Conservation (phyloP, 2,888 invertebrate species). For the Lithophane semibrunnea region DNA sequence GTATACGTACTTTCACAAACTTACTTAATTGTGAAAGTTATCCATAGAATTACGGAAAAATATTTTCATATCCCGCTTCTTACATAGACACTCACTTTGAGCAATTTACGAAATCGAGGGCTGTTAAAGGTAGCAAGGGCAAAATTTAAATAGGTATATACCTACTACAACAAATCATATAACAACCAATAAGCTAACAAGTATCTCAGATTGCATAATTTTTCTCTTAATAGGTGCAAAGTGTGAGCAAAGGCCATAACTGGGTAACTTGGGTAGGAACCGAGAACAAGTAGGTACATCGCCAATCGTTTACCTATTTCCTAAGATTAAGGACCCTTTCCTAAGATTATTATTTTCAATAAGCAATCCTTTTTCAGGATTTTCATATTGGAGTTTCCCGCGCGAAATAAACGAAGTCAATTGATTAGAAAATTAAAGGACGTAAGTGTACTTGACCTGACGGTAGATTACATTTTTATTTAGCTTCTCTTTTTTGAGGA, state of each 20-base stretch:
- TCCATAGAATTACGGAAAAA: constrained; percentile 31
- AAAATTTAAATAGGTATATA: constrained; percentile 22
- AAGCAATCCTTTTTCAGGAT: constrained; percentile 22
- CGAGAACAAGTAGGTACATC: constrained; percentile 10
- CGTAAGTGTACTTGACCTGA: constrained; percentile 22
- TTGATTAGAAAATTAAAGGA: constrained; percentile 50
- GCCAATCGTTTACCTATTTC: constrained; percentile 41
- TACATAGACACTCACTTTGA: background rate
- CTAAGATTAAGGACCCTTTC: background rate
- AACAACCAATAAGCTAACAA: constrained; percentile 24
- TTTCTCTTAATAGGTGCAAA: constrained; percentile 26
- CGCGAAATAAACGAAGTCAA: constrained; percentile 32
- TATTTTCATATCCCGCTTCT: constrained; percentile 10
- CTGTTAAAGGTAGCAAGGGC: constrained; percentile 25
- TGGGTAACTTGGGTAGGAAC: constrained; percentile 30
- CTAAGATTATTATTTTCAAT: constrained; percentile 52
- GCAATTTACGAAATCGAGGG: constrained; percentile 20
- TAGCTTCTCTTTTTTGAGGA: constrained; percentile 1
- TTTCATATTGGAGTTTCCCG: constrained; percentile 22
- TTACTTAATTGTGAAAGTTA: constrained; percentile 7
- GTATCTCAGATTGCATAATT: constrained; percentile 43
- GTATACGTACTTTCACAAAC: background rate
- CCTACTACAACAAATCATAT: constrained; percentile 36
- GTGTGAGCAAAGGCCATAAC: constrained; percentile 13
- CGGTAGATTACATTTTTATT: constrained; percentile 22